A percentile compares a stretch with the other conserved stretches of the same genome.
Conservation (phyloP, 1,140 invertebrate species). For the Trissolcus basalis region DNA sequence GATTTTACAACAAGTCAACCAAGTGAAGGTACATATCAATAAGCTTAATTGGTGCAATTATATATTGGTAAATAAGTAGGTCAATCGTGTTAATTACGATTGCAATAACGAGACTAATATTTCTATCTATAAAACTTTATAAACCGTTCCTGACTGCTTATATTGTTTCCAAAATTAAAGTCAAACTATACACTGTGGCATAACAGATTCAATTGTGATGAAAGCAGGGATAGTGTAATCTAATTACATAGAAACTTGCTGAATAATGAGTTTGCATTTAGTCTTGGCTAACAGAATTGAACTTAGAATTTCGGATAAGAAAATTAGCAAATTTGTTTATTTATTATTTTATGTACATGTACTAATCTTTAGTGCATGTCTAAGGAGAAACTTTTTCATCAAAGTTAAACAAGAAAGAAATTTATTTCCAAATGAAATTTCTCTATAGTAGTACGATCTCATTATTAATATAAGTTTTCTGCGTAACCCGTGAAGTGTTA, state of each 20-base stretch:
- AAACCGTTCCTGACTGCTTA: constrained; percentile 4
- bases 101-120: constrained; percentile 11
- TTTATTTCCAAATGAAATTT: no score
- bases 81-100: neutral
- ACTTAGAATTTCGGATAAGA: constrained; percentile 18
- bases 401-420: no score
- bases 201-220: constrained; percentile 23
- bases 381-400: no score
- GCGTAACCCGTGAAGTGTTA: constrained; percentile 49
- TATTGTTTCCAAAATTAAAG: constrained; percentile 14
- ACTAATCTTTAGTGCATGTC: no score
- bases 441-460: no score
- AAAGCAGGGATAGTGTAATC: constrained; percentile 30
- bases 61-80: constrained; percentile 1
- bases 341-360: no score
- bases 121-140: constrained; percentile 5
- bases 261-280: constrained; percentile 33
- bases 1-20: no score
- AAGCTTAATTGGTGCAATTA: neutral
- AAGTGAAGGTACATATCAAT: no score
- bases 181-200: neutral
- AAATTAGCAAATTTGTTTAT: constrained; percentile 8
- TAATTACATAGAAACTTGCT: constrained; percentile 40
- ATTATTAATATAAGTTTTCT: no score
- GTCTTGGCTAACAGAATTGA: constrained; percentile 19